Base-by-base conservation (phyloP, 2,888 invertebrate genomes). In the Tryphoninae sp. region DNA sequence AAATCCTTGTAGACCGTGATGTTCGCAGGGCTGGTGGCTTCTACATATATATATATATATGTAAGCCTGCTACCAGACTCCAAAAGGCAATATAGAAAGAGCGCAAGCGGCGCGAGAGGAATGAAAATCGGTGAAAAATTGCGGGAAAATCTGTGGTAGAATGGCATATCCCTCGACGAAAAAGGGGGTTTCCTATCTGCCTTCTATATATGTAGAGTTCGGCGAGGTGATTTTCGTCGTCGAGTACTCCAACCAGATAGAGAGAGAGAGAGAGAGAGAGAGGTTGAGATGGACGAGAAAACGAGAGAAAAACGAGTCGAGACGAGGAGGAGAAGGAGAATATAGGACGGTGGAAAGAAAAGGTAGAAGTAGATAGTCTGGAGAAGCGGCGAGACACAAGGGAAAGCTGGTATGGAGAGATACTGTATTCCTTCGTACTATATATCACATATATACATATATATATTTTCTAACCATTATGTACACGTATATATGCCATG, bases 41-140 rank as follows among this genome's bases (percentile, higher is more conserved):
- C 26, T 26, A 26, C 26, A 3, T 26, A 26, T 19, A 26, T 3
- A 26, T 26, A 68, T 19, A 49, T 49, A 11, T n/a, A 59, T n/a
- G 19, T n/a, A 19, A 19, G 19, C 19, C 19, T n/a, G 13, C 33
- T 53, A 42, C 22, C n/a, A 62, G 23, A 59, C 51, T 8, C 16
- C 40, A 62, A 68, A 59, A 51, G 53, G 33, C 45, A 55, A 45
- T 64, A 68, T 61, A 76, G n/a, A 76, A 62, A 61, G 55, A n/a
- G 61, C 61, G 26, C 58, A 81, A 80, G 59, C 64, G 49, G 76
- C 69, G 64, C 42, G 49, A 68, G 68, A 78, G 78, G 67, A 80
- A 81, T 55, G 75, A 73, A 58, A 77, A 83, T 77, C 83, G 72
- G 80, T 81, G 80, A 81, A 82, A 79, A 84, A 81, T 81, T 74